Base-by-base conservation (phyloP, 2,113 vertebrate genomes). In the Erpornis zantholeuca region DNA sequence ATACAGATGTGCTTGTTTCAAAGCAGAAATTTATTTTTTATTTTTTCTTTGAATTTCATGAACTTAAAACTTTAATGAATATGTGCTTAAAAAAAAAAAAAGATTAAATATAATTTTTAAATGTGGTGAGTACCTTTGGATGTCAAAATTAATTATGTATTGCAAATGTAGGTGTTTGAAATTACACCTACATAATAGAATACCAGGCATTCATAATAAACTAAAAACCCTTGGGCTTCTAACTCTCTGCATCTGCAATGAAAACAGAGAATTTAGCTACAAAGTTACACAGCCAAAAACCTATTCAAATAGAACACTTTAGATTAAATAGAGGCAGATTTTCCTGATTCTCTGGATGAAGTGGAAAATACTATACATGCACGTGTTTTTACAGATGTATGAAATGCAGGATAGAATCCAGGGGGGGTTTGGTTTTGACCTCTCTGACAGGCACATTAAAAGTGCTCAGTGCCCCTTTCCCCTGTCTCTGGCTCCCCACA, bases 131-230 rank as follows among this genome's bases (percentile, higher is more conserved):
- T 64, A 52, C 27, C 13, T 63, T 76, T 76, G 27, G 25, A 96
- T 80, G 21, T 4, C 47, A 78, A 56, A 92, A 72, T 82, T 95
- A 94, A 91, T 91, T 88, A 27, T 21, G 28, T 49, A 28, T 71
- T 72, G 82, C 85, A 95, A 94, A 76, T 68, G n/a, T 27, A 94
- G 22, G 33, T 61, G 9, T 84, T 86, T 82, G 59, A 92, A 91
- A 86, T 45, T 75, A 19, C 42, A 76, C 23, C 38, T 38, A 1
- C 79, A 81, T 73, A 85, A 61, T 57, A 92, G 78, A 38, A 70
- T 72, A 71, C 10, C 53, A 91, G 23, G 2, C 22, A 25, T 44
- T 83, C 35, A 10, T 84, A 96, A 95, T 79, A 90, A 94, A 79
- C 11, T 63, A 72, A 81, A 88, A 38, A 4, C 69, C 59, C n/a